These are phyloP conservation scores for Trichonephila clavata DNA, from an alignment of 1,140 invertebrate genomes.

Conservation along the genomic window DNA sequence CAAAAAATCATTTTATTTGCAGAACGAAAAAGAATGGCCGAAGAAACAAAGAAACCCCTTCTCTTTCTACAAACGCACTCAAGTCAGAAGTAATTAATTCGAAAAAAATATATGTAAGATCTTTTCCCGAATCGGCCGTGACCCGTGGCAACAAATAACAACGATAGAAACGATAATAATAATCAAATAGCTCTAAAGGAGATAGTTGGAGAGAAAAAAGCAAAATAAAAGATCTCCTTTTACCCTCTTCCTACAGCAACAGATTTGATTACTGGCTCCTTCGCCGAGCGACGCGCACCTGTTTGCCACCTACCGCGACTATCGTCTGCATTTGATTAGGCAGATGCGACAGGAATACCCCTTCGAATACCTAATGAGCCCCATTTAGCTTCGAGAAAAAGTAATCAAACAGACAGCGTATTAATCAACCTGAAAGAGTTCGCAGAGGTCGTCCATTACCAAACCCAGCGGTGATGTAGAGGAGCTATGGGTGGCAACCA, in stretches of 20 bases:
- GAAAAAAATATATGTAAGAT: too few relatives aligned
- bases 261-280: slow-evolving; percentile 2
- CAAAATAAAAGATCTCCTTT: background rate
- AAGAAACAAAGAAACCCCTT: too few relatives aligned
- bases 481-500: background rate
- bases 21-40: too few relatives aligned
- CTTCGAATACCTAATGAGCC: background rate
- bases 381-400: background rate
- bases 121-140: background rate
- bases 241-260: background rate
- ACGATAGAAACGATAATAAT: background rate
- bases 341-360: background rate
- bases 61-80: too few relatives aligned
- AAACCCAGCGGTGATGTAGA: background rate
- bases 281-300: background rate
- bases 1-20: too few relatives aligned
- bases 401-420: background rate
- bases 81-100: too few relatives aligned
- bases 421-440: background rate
- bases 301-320: background rate
- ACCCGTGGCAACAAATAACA: background rate
- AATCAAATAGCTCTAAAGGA: background rate
- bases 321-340: slow-evolving; percentile 3
- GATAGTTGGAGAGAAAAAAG: background rate
- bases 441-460: background rate